These are phyloP conservation scores for Cecropterus lyciades DNA, from an alignment of 1,140 invertebrate genomes.

Conservation along the genomic window DNA sequence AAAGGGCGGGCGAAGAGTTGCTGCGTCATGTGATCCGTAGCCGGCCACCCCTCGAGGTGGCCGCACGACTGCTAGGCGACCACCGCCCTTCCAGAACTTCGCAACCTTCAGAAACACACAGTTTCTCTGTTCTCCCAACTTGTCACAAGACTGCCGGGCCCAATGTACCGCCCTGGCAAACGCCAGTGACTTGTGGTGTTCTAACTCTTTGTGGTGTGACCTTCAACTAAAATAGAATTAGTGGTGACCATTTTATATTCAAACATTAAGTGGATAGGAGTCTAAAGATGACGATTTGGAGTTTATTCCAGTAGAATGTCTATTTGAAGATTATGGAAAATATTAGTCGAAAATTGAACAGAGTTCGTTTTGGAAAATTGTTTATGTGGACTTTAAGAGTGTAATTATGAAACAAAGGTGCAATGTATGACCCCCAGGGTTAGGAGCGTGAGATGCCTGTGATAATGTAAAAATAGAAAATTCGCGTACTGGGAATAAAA, in stretches of 20 bases:
- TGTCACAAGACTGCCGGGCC: slow-evolving; percentile 50
- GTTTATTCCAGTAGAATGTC: slow-evolving; percentile 10
- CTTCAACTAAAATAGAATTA: slow-evolving; percentile 13
- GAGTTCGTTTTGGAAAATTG: slow-evolving; percentile 60
- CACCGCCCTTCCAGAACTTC: slow-evolving; percentile 55
- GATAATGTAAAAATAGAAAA: slow-evolving; percentile 73
- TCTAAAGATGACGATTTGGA: slow-evolving; percentile 9
- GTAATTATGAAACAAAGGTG: slow-evolving; percentile 57
- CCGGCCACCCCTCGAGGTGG: slow-evolving; percentile 82
- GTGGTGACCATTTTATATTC: slow-evolving; percentile 29
- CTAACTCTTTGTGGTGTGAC: slow-evolving; percentile 2
- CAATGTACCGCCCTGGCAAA: slow-evolving; percentile 53
- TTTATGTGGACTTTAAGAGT: slow-evolving; percentile 36
- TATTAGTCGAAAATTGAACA: slow-evolving; percentile 52
- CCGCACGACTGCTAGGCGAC: slow-evolving; percentile 79
- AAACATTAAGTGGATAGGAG: slow-evolving; percentile 2
- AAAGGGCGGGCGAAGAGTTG: slow-evolving; percentile 85
- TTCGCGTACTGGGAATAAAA: slow-evolving; percentile 51
- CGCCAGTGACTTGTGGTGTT: slow-evolving; percentile 37
- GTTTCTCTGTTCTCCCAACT: slow-evolving; percentile 35
- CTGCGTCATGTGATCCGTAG: slow-evolving; percentile 85
- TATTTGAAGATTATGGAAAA: slow-evolving; percentile 24
- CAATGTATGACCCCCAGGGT: slow-evolving; percentile 69
- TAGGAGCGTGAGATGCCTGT: slow-evolving; percentile 74
- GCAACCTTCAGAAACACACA: slow-evolving; percentile 41